phyloP scores from a whole-genome alignment of 2,888 invertebrate species.

The Chloromyia formosa region DNA sequence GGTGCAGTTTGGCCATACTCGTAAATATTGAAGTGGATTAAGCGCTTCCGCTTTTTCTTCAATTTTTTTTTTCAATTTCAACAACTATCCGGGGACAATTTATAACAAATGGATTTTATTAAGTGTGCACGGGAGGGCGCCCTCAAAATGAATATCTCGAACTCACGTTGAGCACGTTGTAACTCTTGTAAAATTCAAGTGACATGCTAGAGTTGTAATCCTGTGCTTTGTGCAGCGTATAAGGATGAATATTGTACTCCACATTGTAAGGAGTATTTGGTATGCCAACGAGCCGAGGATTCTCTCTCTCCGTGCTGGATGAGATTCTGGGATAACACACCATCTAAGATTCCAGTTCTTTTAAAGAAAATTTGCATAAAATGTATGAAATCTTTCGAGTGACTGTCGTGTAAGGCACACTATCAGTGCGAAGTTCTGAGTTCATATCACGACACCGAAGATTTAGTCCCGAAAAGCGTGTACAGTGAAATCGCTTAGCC shows the following conservation, averaged over 20 bases:
- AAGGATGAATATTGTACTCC: background rate
- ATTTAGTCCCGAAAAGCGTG: background rate
- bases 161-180: background rate
- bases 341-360: slow-evolving; percentile 1
- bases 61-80: slow-evolving; percentile 9
- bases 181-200: slow-evolving; percentile 33
- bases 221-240: background rate
- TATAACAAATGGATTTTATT: slow-evolving; percentile 15
- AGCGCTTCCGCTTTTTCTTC: background rate
- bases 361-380: slow-evolving; percentile 41
- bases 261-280: too few relatives aligned
- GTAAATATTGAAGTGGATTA: too few relatives aligned
- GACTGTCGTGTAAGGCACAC: background rate
- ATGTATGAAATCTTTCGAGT: slow-evolving; percentile 30
- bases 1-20: too few relatives aligned
- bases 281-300: background rate
- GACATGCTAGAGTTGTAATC: slow-evolving; percentile 28
- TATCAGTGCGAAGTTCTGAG: background rate
- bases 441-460: slow-evolving; percentile 6
- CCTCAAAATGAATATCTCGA: slow-evolving; percentile 5
- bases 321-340: slow-evolving; percentile 36
- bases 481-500: slow-evolving; percentile 7
- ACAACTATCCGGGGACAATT: slow-evolving; percentile 8
- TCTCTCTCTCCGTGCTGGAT: background rate
- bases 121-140: background rate